Percentiles rank a stretch among this genome's conserved stretches.
phyloP scores from a whole-genome alignment of 1,140 invertebrate genomes.

The Neelides sp. region DNA sequence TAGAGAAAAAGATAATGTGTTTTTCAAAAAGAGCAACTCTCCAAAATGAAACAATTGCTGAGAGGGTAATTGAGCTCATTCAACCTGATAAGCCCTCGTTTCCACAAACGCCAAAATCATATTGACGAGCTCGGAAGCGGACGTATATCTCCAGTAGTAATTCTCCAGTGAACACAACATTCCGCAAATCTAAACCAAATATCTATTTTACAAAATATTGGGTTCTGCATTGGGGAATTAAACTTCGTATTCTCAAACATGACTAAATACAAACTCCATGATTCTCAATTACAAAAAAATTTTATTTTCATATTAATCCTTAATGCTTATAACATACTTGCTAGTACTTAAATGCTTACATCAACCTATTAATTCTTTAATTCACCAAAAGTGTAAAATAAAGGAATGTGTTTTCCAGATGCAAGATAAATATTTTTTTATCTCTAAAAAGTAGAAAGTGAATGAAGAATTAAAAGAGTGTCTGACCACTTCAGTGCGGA shows the following conservation, averaged over 20 bases:
- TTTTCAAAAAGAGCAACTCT: not conserved
- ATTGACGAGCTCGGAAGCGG: constrained; percentile 80
- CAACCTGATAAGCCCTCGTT: constrained; percentile 51
- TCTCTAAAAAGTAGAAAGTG: constrained; percentile 2
- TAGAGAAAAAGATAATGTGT: too few species aligned
- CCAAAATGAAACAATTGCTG: not conserved
- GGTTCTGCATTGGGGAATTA: too few species aligned
- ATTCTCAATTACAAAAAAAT: not conserved
- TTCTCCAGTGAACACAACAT: constrained; percentile 87
- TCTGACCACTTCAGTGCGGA: constrained; percentile 74
- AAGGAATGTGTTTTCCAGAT: not conserved
- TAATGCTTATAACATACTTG: not conserved
- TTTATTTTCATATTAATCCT: not conserved
- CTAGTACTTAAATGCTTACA: too few species aligned
- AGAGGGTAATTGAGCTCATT: not conserved
- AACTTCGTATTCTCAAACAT: too few species aligned
- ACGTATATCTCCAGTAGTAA: constrained; percentile 90
- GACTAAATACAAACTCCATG: too few species aligned
- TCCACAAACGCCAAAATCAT: constrained; percentile 86
- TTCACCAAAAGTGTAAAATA: too few species aligned
- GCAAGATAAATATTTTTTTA: not conserved
- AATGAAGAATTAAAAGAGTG: too few species aligned
- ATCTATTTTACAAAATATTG: too few species aligned
- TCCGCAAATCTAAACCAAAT: constrained; percentile 74
- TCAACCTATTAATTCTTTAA: too few species aligned